Percentiles rank a stretch among this genome's conserved stretches.
phyloP scores from a whole-genome alignment of 1,140 invertebrate species.

The Zaprionus vittiger region DNA sequence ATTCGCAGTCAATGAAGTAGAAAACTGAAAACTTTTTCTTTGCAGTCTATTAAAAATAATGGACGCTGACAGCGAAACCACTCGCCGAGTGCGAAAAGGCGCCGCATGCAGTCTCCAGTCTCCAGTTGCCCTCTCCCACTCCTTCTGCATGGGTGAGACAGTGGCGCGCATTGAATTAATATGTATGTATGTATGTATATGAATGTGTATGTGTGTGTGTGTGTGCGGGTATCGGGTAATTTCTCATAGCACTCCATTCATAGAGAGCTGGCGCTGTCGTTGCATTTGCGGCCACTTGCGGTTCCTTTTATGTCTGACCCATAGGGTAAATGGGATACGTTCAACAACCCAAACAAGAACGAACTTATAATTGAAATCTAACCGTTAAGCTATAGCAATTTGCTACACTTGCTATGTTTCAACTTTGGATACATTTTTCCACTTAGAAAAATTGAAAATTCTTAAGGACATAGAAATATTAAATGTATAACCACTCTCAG shows the following conservation, averaged over 20 bases:
- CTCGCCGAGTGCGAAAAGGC: conserved; percentile 56
- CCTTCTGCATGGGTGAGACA: conserved; percentile 32
- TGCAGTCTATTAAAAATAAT: conserved; percentile 82
- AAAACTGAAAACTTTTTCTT: conserved; percentile 82
- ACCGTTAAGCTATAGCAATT: background rate
- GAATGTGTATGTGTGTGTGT: conserved; percentile 12
- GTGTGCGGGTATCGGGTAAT: conserved; percentile 21
- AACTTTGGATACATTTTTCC: too few relatives aligned
- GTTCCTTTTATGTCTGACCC: conserved; percentile 16
- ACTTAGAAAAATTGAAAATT: too few relatives aligned
- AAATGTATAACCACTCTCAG: too few relatives aligned
- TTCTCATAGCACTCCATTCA: conserved; percentile 37
- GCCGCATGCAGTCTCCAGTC: conserved; percentile 46
- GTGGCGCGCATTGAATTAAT: conserved; percentile 61
- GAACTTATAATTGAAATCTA: background rate
- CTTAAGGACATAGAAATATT: background rate
- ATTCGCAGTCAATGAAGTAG: conserved; percentile 80
- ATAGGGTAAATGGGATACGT: conserved; percentile 9
- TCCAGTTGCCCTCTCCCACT: background rate
- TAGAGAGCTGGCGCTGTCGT: conserved; percentile 5
- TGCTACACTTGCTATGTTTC: too few relatives aligned
- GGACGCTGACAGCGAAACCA: conserved; percentile 65
- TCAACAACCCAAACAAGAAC: background rate
- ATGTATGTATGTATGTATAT: conserved; percentile 12
- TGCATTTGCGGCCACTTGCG: conserved; percentile 12